Evolutionary conservation across 2,797 vertebrate genomes (phyloP), one percentile per base, ranked within the genome.

Genomic region (Octomys mimax): DNA sequence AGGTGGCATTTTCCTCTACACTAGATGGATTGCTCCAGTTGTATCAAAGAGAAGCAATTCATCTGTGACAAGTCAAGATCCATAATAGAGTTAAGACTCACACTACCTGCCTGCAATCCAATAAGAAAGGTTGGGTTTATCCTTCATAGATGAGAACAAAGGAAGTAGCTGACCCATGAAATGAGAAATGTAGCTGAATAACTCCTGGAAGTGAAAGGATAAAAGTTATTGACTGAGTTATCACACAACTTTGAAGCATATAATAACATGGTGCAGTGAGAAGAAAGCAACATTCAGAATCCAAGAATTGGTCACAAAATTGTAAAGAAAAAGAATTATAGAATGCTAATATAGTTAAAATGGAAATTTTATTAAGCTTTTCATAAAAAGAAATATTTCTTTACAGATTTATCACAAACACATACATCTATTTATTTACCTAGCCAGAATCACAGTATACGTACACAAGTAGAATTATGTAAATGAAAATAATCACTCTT

Each of bases 111-210:
- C 66, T 94, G 81, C 87, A 93, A 90, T 96, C 92, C 95, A 95
- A 46, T 92, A 90, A 95, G 92, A 96, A 89, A 94, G 42, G 31
- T 75, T 88, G 73, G 78, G 46, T 64, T 96, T 97, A 97, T 90
- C 39, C 81, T 95, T 98, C 95, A 83, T 57, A 91, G 92, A 83
- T 82, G 81, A 92, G 88, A 95, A 97, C 90, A 98, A 97, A 96
- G 93, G 61, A 95, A 95, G 33, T 7, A 94, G 94, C 91, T 97
- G 97, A 96, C 93, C 96, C 96, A 91, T 96, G 91, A 97, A 98
- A 97, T 98, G 93, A 97, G 68, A 97, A 97, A 95, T 14, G 64
- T 71, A 89, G 68, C 59, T 87, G 96, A 96, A 84, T 95, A 93
- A 94, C 87, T 95, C 93, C 70, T 97, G 88, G 80, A 94, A 88